phyloP scores from a whole-genome alignment of 2,797 vertebrate genomes.

The Scleropages formosus region DNA sequence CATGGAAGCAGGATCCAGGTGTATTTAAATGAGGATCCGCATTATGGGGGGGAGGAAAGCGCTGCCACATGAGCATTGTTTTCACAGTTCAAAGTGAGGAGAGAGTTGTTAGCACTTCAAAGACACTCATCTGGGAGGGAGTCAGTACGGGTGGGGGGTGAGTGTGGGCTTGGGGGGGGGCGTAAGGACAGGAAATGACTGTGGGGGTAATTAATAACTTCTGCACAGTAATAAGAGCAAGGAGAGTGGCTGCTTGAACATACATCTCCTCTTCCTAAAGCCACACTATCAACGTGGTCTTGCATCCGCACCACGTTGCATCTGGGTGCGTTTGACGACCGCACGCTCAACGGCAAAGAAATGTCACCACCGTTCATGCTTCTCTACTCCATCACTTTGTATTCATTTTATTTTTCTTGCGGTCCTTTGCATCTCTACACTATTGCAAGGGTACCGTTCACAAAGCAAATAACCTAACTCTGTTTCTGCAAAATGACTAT shows the following conservation, averaged over 20 bases:
- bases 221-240: slow-evolving; percentile 76
- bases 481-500: no score
- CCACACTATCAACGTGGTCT: slow-evolving; percentile 32
- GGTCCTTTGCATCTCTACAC: no score
- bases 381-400: no score
- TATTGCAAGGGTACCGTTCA: no score
- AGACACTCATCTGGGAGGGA: slow-evolving; percentile 83
- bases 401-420: no score
- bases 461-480: no score
- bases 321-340: neutral
- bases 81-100: slow-evolving; percentile 85
- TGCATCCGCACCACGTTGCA: slow-evolving; percentile 28
- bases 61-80: slow-evolving; percentile 81
- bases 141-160: slow-evolving; percentile 65
- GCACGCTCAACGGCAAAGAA: no score
- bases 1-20: slow-evolving; percentile 74
- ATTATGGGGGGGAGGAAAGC: slow-evolving; percentile 79
- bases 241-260: slow-evolving; percentile 56
- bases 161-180: slow-evolving; percentile 40
- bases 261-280: slow-evolving; percentile 42
- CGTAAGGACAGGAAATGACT: slow-evolving; percentile 83
- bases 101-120: slow-evolving; percentile 87
- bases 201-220: slow-evolving; percentile 87
- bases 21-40: slow-evolving; percentile 82
- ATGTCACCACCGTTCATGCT: no score